phyloP scores from a whole-genome alignment of 2,113 vertebrate species.

The Raphicerus campestris region DNA sequence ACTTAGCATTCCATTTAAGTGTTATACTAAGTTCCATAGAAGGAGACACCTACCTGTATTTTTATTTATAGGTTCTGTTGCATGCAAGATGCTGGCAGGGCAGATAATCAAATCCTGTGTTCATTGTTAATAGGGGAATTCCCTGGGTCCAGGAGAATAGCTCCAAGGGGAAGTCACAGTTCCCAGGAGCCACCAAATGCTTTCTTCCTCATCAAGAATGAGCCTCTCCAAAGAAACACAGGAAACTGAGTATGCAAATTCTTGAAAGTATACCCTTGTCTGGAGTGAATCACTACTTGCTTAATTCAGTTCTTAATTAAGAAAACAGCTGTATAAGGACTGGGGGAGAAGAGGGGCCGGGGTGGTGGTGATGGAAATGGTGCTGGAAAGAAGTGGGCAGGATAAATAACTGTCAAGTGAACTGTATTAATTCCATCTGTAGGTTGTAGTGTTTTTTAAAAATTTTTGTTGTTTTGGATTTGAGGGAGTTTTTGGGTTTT shows the following conservation, averaged over 20 bases:
- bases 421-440: background rate
- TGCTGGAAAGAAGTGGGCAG: background rate
- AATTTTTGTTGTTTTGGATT: background rate
- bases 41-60: background rate
- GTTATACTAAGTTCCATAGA: background rate
- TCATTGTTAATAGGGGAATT: background rate
- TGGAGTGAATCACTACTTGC: background rate
- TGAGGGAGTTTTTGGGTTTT: background rate
- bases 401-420: background rate
- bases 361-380: background rate
- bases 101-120: background rate
- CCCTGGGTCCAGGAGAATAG: background rate
- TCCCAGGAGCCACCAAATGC: background rate
- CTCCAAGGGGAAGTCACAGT: background rate
- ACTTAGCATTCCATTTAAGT: background rate
- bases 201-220: background rate
- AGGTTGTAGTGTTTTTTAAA: background rate
- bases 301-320: background rate
- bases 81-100: fast-evolving
- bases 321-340: background rate
- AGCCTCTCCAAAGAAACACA: background rate
- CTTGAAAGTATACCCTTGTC: background rate
- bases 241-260: background rate
- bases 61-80: background rate
- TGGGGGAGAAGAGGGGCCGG: fast-evolving